These are phyloP conservation scores for Chymomyza caudatula DNA, from an alignment of 2,888 invertebrate genomes.

Conservation along the genomic window DNA sequence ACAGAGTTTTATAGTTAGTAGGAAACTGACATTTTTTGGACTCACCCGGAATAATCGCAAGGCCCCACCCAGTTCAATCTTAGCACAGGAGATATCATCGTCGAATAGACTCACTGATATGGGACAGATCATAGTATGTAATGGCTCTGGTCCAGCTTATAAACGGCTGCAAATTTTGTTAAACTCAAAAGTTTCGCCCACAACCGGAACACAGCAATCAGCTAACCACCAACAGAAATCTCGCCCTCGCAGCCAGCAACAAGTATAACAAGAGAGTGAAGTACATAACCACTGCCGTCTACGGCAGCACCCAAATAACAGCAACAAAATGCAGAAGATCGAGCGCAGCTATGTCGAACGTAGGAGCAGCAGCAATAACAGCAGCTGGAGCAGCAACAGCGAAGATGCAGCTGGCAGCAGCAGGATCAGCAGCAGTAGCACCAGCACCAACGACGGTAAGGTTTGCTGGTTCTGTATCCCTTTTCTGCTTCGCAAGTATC, in stretches of 20 bases:
- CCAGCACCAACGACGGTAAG: conserved; percentile 31
- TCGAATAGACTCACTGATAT: not conserved
- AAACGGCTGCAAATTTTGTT: conserved; percentile 52
- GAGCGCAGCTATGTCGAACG: not conserved
- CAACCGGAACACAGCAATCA: conserved; percentile 49
- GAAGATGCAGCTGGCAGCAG: conserved; percentile 6
- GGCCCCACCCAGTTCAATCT: not conserved
- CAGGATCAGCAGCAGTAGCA: not conserved
- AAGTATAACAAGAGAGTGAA: conserved; percentile 5
- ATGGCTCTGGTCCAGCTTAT: not conserved
- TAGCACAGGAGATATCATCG: not conserved
- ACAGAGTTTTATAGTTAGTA: not conserved
- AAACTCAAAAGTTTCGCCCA: conserved; percentile 60
- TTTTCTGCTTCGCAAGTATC: not conserved
- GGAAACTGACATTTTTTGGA: not conserved
- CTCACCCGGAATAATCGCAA: too few relatives aligned
- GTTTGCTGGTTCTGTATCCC: conserved; percentile 12
- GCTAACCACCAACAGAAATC: conserved; percentile 49
- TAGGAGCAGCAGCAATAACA: conserved; percentile 17
- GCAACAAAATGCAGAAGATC: conserved; percentile 13
- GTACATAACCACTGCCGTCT: not conserved
- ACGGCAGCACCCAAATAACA: conserved; percentile 9
- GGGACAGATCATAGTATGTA: not conserved
- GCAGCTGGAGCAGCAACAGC: conserved; percentile 16
- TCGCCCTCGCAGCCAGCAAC: conserved; percentile 32